Base-by-base conservation (phyloP, 2,888 invertebrate species). In the Cantharis flavilabris region DNA sequence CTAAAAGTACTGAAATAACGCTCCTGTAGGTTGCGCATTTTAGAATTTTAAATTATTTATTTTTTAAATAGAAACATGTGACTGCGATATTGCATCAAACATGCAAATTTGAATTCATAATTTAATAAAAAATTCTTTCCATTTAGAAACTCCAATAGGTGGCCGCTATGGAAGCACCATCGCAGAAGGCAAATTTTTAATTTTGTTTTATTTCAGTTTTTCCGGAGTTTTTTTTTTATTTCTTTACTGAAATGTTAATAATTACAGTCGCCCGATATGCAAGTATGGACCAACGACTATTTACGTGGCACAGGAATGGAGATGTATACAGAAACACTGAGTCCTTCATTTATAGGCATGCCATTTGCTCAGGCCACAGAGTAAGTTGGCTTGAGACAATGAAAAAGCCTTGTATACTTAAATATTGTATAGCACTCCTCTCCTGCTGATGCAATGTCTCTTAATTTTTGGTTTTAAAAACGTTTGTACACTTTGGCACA, bases 221-320 rank as follows among this genome's bases (percentile, higher is more conserved):
- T 49, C 33, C 49, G n/a, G n/a, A 2, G 49, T 7, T 49, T 49
- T 33, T 49, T 33, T 16, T 49, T 49, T 49, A n/a, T n/a, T 49
- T 49, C 7, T 49, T 2, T 13, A 69, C 75, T 79, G 65, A 80
- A 75, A 64, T 80, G 23, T 80, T 69, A 82, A 85, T 86, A 83
- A 82, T 88, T 88, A 90, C 93, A 98, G 97, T 97, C 97, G 89
- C 95, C 96, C 91, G 96, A 96, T 90, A 96, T 97, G 93, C 97
- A 97, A 91, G 95, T 96, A 90, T 99, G 98, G 98, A 97, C 98
- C 92, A 98, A 98, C 93, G 98, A 98, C 93, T 99, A 99, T 93
- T 95, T 99, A 90, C 94, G 98, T 88, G 99, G 99, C 89, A 98
- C 99, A 86, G 98, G 98, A 88, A 98, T 99, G 98, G 99, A 99